These are phyloP conservation scores for Phataginus tetradactyla DNA, from an alignment of 2,797 vertebrate genomes.

Conservation along the genomic window DNA sequence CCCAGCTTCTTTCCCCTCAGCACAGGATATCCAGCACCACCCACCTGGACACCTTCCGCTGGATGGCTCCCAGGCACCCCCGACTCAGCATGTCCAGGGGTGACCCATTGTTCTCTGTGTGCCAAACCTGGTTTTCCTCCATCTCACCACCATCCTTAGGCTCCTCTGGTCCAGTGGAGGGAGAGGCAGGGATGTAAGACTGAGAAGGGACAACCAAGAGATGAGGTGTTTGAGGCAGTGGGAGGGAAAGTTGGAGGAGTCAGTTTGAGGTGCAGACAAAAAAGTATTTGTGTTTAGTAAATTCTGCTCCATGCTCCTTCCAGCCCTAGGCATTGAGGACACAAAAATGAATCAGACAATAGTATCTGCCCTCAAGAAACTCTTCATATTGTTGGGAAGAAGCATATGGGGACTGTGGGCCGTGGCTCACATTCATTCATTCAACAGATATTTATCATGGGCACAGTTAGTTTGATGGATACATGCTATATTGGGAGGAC, in stretches of 20 bases:
- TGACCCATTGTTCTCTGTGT: not conserved
- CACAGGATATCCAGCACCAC: not conserved
- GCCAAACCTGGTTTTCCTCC: not conserved
- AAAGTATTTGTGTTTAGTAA: constrained; percentile 23
- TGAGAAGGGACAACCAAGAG: not conserved
- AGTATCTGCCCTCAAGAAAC: not conserved
- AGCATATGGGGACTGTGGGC: not conserved
- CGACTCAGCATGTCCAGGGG: not conserved
- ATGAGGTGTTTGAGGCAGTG: not conserved
- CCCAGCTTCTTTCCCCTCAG: not conserved
- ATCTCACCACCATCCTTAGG: not conserved
- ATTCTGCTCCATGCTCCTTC: not conserved
- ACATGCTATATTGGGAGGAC: not conserved
- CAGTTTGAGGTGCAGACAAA: not conserved
- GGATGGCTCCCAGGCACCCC: not conserved
- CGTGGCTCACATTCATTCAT: too few relatives aligned
- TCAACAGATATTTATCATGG: too few relatives aligned
- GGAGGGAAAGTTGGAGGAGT: not conserved
- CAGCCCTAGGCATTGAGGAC: not conserved
- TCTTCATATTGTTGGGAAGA: not conserved
- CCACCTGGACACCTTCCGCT: not conserved
- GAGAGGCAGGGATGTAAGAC: not conserved
- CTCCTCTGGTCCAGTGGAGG: not conserved
- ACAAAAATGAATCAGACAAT: not conserved
- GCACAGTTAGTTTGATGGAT: not conserved